Percentiles rank a stretch among this genome's conserved stretches.
phyloP scores from a whole-genome alignment of 2,888 invertebrate species.

The Melanostoma mellinum region DNA sequence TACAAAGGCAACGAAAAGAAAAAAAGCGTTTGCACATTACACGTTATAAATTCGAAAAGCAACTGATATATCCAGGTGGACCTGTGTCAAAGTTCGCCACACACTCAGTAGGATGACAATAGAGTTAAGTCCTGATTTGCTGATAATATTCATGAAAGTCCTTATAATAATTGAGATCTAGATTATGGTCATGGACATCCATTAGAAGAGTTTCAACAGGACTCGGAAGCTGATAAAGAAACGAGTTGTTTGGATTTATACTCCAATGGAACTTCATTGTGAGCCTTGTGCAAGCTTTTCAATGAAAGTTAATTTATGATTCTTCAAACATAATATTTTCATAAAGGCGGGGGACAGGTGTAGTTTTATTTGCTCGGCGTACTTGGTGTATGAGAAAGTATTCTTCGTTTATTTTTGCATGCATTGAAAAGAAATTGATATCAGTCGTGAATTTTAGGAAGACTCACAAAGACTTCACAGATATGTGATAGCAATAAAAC shows the following conservation, averaged over 20 bases:
- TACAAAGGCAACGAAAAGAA: background rate
- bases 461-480: too few species aligned
- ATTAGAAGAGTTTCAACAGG: slow-evolving; percentile 49
- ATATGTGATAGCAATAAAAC: too few species aligned
- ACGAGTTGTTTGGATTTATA: background rate
- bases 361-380: too few species aligned
- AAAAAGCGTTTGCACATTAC: slow-evolving; percentile 17
- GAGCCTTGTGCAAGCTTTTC: slow-evolving; percentile 32
- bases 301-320: slow-evolving; percentile 19
- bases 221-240: slow-evolving; percentile 1
- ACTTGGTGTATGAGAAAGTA: too few species aligned
- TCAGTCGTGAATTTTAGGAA: too few species aligned
- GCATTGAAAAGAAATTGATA: too few species aligned
- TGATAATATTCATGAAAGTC: slow-evolving; percentile 66
- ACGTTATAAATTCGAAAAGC: slow-evolving; percentile 29
- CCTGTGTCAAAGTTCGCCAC: slow-evolving; percentile 42
- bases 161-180: slow-evolving; percentile 61
- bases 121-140: slow-evolving; percentile 65
- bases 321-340: background rate
- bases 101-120: slow-evolving; percentile 42
- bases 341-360: background rate
- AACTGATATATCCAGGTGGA: slow-evolving; percentile 34
- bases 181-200: slow-evolving; percentile 52
- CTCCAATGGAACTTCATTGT: slow-evolving; percentile 41
- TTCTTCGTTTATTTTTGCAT: too few species aligned